Evolutionary conservation across 2,888 invertebrate genomes (phyloP).

Genomic region (Sycophila texana): DNA sequence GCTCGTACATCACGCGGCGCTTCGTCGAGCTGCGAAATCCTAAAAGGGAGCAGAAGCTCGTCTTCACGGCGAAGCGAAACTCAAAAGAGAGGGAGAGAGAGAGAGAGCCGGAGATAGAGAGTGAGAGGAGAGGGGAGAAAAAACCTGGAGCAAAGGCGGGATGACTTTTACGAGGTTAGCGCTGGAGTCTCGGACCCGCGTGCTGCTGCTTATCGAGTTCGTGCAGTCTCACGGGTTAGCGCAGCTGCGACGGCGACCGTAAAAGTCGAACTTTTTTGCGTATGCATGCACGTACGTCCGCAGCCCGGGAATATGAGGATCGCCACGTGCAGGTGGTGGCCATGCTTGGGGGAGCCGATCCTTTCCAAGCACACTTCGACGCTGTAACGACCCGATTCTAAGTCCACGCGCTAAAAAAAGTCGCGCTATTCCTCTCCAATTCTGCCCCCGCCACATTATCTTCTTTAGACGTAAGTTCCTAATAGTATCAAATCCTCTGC

Average conservation of each 20-base stretch:
- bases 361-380: not conserved
- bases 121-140: not conserved
- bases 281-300: not conserved
- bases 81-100: constrained; percentile 4
- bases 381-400: constrained; percentile 22
- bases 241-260: constrained; percentile 42
- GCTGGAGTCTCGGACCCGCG: constrained; percentile 3
- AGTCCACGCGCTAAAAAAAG: constrained; percentile 15
- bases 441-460: no score
- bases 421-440: no score
- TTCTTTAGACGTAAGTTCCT: no score
- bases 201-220: constrained; percentile 49
- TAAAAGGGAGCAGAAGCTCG: not conserved
- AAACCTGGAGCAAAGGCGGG: not conserved
- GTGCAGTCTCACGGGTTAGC: constrained; percentile 31
- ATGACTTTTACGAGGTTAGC: constrained; percentile 40
- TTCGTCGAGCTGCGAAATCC: constrained; percentile 15
- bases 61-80: not conserved
- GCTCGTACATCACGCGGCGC: constrained; percentile 7
- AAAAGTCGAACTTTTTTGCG: constrained; percentile 24
- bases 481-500: no score
- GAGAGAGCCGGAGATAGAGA: not conserved
- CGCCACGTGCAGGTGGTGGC: constrained; percentile 28
- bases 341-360: not conserved
- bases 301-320: constrained; percentile 22